Evolutionary conservation across 2,888 invertebrate species (phyloP).

Genomic region (Drosophila sordidapex): DNA sequence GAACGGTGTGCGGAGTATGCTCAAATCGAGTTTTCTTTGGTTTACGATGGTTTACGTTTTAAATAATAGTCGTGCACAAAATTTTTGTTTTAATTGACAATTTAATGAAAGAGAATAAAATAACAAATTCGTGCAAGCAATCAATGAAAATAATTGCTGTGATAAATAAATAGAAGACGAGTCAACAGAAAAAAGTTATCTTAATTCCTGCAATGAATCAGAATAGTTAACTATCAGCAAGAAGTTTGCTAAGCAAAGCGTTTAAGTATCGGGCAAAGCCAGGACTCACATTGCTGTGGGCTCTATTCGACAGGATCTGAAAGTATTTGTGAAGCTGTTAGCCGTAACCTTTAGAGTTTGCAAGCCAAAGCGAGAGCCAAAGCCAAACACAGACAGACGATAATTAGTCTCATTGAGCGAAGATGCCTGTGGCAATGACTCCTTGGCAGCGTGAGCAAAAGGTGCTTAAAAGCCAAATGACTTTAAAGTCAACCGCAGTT

Average conservation of each 20-base stretch:
- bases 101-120: conserved; percentile 1
- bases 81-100: conserved; percentile 40
- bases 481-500: conserved; percentile 26
- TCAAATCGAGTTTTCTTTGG: background rate
- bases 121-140: conserved; percentile 20
- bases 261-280: background rate
- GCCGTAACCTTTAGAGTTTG: conserved; percentile 8
- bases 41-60: background rate
- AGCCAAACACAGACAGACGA: conserved; percentile 40
- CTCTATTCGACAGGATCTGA: conserved; percentile 5
- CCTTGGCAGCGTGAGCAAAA: conserved; percentile 11
- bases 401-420: conserved; percentile 56
- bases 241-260: background rate
- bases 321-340: conserved; percentile 37
- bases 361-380: conserved; percentile 6
- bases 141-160: conserved; percentile 27
- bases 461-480: conserved; percentile 25
- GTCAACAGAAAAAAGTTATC: conserved; percentile 10
- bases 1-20: background rate
- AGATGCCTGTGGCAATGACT: conserved; percentile 41
- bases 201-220: conserved; percentile 16
- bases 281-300: background rate
- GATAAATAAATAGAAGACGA: conserved; percentile 14
- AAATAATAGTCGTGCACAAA: conserved; percentile 43
- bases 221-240: background rate